Evolutionary conservation across 1,140 invertebrate genomes (phyloP).

Genomic region (Chrysoperla carnea): DNA sequence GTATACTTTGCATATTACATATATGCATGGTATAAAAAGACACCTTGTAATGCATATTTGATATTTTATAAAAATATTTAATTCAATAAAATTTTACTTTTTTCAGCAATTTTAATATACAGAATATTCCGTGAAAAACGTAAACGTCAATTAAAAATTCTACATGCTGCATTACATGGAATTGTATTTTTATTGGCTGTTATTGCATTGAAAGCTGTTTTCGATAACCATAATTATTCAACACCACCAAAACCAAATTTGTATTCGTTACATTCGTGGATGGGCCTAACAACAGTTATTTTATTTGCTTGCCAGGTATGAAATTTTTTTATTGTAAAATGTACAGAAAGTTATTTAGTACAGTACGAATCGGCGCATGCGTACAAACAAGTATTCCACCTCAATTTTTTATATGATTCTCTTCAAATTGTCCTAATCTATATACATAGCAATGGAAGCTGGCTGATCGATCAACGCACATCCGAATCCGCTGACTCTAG

Average conservation of each 20-base stretch:
- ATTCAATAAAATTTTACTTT: slow-evolving; percentile 6
- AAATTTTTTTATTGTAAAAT: no score
- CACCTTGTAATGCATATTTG: no score
- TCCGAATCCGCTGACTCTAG: no score
- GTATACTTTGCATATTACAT: no score
- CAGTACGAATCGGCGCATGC: no score
- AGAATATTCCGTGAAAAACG: slow-evolving; percentile 53
- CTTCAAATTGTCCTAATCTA: no score
- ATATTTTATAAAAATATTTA: slow-evolving; percentile 3
- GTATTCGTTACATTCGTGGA: slow-evolving; percentile 73
- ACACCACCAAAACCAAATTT: slow-evolving; percentile 51
- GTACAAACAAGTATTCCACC: neutral
- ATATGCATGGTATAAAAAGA: no score
- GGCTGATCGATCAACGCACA: no score
- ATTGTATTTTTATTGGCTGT: slow-evolving; percentile 45
- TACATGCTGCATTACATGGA: slow-evolving; percentile 55
- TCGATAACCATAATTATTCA: slow-evolving; percentile 63
- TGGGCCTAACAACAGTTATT: slow-evolving; percentile 58
- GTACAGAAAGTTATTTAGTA: no score
- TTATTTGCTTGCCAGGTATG: slow-evolving; percentile 57
- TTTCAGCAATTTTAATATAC: slow-evolving; percentile 66
- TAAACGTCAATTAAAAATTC: slow-evolving; percentile 60
- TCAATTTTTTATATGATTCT: neutral
- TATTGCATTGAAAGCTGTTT: slow-evolving; percentile 62
- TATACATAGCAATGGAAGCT: no score